Conservation (phyloP, 2,797 vertebrate genomes). For the Enteromius unitaeniatus region DNA sequence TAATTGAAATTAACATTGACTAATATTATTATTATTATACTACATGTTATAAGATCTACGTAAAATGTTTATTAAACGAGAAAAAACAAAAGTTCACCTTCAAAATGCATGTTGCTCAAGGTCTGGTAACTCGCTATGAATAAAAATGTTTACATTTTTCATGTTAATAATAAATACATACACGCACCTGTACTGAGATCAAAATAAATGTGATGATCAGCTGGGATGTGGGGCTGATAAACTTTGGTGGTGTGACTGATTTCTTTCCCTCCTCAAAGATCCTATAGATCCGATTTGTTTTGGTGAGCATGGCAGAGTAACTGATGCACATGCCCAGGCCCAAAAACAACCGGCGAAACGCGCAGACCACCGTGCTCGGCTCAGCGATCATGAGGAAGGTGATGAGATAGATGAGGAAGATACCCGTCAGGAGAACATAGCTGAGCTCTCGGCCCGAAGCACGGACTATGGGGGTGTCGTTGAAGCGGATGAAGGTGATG, state of each 20-base stretch:
- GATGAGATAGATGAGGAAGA: conserved; percentile 84
- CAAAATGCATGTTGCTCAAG: neutral
- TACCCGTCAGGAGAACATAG: conserved; percentile 79
- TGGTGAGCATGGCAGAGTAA: conserved; percentile 95
- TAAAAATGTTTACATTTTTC: neutral
- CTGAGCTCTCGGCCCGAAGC: conserved; percentile 87
- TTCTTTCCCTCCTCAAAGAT: conserved; percentile 98
- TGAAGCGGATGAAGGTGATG: conserved; percentile 84
- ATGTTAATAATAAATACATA: no score
- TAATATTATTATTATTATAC: neutral
- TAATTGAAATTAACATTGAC: neutral
- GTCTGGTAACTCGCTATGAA: neutral
- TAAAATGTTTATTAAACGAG: neutral
- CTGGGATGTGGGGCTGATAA: conserved; percentile 91
- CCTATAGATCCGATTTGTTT: conserved; percentile 98
- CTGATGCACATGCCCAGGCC: conserved; percentile 97
- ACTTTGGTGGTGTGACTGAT: conserved; percentile 88
- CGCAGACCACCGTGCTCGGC: conserved; percentile 81
- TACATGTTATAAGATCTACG: neutral
- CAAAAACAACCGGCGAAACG: conserved; percentile 84
- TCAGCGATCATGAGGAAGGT: conserved; percentile 90
- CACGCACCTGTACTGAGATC: conserved; percentile 80
- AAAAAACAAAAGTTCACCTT: neutral
- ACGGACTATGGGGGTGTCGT: conserved; percentile 89
- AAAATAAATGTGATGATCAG: conserved; percentile 88